Evolutionary conservation across 2,888 invertebrate species (phyloP).

Genomic region (Scaptomyza flava): DNA sequence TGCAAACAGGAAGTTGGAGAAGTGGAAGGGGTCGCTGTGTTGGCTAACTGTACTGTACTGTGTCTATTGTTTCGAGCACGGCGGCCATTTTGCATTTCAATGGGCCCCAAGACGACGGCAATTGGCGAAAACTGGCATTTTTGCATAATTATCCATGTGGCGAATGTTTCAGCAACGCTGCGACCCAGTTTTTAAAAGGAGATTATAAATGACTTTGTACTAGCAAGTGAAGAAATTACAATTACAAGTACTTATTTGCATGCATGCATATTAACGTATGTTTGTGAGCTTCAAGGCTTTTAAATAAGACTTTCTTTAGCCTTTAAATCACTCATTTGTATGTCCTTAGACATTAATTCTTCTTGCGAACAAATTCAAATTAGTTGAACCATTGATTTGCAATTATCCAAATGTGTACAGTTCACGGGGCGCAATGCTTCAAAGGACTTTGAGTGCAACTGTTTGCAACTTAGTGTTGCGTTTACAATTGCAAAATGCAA

Average conservation of each 20-base stretch:
- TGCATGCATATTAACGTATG: conserved; percentile 1
- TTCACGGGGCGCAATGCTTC: background rate
- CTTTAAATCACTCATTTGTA: too few species aligned
- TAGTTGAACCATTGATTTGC: background rate
- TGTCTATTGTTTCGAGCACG: conserved; percentile 47
- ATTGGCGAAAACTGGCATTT: conserved; percentile 56
- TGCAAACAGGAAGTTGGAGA: conserved; percentile 42
- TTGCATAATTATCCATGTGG: conserved; percentile 72
- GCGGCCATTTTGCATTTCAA: conserved; percentile 56
- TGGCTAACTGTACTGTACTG: conserved; percentile 16
- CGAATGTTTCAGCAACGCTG: conserved; percentile 33
- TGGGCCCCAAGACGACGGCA: conserved; percentile 47
- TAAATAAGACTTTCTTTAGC: background rate
- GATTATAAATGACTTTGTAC: conserved; percentile 22
- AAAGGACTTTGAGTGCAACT: background rate
- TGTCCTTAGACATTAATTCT: background rate
- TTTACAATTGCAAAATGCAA: conserved; percentile 5
- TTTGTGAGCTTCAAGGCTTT: conserved; percentile 3
- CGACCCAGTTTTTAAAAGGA: conserved; percentile 44
- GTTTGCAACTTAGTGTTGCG: background rate
- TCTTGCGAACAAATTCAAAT: background rate
- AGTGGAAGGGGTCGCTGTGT: background rate
- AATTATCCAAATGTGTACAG: background rate
- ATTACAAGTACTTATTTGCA: background rate
- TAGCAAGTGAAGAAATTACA: background rate